phyloP scores from a whole-genome alignment of 1,140 invertebrate species.

The Lepidostoma basale region DNA sequence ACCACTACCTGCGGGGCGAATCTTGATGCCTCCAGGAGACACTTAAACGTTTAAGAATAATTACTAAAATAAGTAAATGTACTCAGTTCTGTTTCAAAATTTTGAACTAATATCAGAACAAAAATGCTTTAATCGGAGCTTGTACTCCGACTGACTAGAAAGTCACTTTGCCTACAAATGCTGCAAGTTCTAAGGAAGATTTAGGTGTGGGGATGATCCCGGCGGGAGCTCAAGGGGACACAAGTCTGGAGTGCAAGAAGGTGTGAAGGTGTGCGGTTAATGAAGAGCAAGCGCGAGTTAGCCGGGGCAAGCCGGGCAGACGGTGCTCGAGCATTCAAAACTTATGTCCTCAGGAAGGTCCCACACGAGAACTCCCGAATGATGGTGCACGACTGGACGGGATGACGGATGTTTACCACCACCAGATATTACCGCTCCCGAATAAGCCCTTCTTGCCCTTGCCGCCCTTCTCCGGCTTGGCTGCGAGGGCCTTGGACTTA shows the following conservation, averaged over 20 bases:
- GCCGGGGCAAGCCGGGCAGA: conserved; percentile 5
- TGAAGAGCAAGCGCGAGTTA: conserved; percentile 38
- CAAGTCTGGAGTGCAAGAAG: conserved; percentile 42
- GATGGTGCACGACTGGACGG: too few relatives aligned
- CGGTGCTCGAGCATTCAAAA: conserved; percentile 45
- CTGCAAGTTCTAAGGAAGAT: conserved; percentile 13
- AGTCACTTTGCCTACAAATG: conserved; percentile 8
- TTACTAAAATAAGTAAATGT: conserved; percentile 29
- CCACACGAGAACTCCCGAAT: too few relatives aligned
- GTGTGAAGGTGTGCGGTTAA: conserved; percentile 37
- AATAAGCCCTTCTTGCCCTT: conserved; percentile 83
- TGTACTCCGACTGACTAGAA: conserved; percentile 1
- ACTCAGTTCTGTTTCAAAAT: conserved; percentile 29
- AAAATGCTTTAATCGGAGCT: conserved; percentile 22
- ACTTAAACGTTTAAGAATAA: too few relatives aligned
- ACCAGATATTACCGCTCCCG: conserved; percentile 75
- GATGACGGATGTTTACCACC: conserved; percentile 62
- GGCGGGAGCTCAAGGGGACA: conserved; percentile 44
- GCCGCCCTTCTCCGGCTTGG: conserved; percentile 59
- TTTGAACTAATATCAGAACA: conserved; percentile 32
- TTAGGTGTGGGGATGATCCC: conserved; percentile 1
- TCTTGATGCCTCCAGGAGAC: too few relatives aligned
- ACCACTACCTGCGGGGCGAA: too few relatives aligned
- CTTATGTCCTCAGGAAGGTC: conserved; percentile 58
- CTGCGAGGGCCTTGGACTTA: conserved; percentile 58